Evolutionary conservation across 1,140 invertebrate genomes (phyloP).

Genomic region (Onthophagus taurus): DNA sequence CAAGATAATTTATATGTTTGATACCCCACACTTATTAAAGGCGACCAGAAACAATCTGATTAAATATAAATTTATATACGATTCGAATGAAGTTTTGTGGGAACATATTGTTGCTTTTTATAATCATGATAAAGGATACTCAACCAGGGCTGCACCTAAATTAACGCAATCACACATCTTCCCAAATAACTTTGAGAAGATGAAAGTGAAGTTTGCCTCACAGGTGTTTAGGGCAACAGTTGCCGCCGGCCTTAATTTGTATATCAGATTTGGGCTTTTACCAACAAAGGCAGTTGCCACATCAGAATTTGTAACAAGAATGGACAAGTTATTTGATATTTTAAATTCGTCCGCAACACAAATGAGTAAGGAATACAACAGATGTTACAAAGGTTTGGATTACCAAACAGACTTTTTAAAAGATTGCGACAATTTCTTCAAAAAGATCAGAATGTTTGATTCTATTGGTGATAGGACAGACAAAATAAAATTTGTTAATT

Average conservation of each 20-base stretch:
- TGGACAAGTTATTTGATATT: slow-evolving; percentile 1
- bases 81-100: too few relatives aligned
- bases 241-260: neutral
- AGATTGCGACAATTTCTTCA: neutral
- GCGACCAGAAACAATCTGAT: neutral
- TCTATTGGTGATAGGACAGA: neutral
- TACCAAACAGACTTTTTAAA: neutral
- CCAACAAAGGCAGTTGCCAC: neutral
- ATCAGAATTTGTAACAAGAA: neutral
- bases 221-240: neutral
- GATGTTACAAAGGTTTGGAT: neutral
- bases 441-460: neutral
- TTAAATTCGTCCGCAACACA: neutral
- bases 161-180: neutral
- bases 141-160: neutral
- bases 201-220: too few relatives aligned
- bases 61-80: neutral
- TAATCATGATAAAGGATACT: neutral
- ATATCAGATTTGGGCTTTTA: neutral
- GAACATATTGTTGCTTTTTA: neutral
- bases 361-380: neutral
- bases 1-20: neutral
- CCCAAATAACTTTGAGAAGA: neutral
- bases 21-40: slow-evolving; percentile 1
- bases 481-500: neutral